Evolutionary conservation across 1,140 invertebrate genomes (phyloP).

Genomic region (Apis cerana): DNA sequence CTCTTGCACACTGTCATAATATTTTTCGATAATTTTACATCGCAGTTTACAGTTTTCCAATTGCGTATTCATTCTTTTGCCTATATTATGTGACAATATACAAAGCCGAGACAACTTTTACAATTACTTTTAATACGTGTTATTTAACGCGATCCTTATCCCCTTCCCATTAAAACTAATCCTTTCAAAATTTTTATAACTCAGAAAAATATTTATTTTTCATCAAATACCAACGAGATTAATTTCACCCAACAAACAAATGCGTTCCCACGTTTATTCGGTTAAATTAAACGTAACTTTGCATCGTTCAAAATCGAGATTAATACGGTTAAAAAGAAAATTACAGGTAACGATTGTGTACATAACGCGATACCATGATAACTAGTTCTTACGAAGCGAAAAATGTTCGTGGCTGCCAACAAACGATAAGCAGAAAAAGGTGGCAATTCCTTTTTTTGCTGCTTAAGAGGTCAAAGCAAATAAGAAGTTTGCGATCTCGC

Average conservation of each 20-base stretch:
- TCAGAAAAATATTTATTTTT: too few relatives aligned
- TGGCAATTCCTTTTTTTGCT: background rate
- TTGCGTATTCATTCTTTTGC: fast-evolving
- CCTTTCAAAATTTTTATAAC: too few relatives aligned
- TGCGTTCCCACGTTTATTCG: too few relatives aligned
- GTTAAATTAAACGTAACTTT: too few relatives aligned
- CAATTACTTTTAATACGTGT: too few relatives aligned
- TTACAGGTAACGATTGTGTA: background rate
- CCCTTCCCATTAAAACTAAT: too few relatives aligned
- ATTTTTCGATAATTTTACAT: background rate
- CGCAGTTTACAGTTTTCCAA: background rate
- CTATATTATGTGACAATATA: background rate
- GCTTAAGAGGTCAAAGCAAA: background rate
- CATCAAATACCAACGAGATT: too few relatives aligned
- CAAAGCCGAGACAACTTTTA: too few relatives aligned
- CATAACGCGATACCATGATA: background rate
- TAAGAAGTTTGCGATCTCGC: slow-evolving; percentile 12
- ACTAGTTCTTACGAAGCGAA: background rate
- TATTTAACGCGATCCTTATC: too few relatives aligned
- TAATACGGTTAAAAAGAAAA: background rate
- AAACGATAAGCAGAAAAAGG: slow-evolving; percentile 11
- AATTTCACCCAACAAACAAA: too few relatives aligned
- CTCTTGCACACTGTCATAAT: background rate
- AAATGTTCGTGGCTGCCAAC: slow-evolving; percentile 7
- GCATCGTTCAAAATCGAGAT: too few relatives aligned